Evolutionary conservation across 1,140 invertebrate species (phyloP), one percentile per base, ranked within the genome.

Genomic region (Mya arenaria): DNA sequence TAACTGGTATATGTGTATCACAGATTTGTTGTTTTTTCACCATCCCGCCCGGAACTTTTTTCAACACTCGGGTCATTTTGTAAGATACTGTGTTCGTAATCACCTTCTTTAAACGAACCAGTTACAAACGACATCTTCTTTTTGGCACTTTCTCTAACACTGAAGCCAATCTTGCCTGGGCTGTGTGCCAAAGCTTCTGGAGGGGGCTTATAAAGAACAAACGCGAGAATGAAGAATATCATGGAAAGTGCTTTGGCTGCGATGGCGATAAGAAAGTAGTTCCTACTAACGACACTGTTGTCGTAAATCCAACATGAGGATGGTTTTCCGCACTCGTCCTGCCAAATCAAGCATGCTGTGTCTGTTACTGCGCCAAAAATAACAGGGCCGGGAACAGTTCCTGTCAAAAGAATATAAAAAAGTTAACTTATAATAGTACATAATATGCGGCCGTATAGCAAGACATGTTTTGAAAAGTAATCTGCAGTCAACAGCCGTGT

Each of bases 261-360:
- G 37, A 81, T 44, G 15, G 60, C 62, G n/a, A 81, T 65, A 3
- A 84, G 55, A 79, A 84, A 84, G 63, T 81, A 74, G 71, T 84
- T 84, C 34, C 77, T 48, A 58, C 75, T 74, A 41, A 84, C 56
- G 15, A 58, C 62, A 39, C 37, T 41, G 37, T 68, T 72, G 56
- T 92, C 90, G 71, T 92, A 92, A 1, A 92, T 52, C 91, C 91
- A 92, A 68, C 91, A 92, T 23, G 91, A 91, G 0, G 87, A 84
- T 17, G 73, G 86, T 56, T 89, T 75, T 8, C 82, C 83, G 55
- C 90, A 91, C 10, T 84, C 85, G 39, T 87, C 78, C 63, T 90
- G 89, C 91, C 91, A 92, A 0, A 92, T 84, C 15, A 85, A 10
- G 69, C 91, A 92, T 15, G 89, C 71, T 17, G 78, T 63, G 82